Percentiles rank a stretch among this genome's conserved stretches.
Evolutionary conservation across 2,888 invertebrate genomes (phyloP).

Genomic region (Ectemnius cavifrons): DNA sequence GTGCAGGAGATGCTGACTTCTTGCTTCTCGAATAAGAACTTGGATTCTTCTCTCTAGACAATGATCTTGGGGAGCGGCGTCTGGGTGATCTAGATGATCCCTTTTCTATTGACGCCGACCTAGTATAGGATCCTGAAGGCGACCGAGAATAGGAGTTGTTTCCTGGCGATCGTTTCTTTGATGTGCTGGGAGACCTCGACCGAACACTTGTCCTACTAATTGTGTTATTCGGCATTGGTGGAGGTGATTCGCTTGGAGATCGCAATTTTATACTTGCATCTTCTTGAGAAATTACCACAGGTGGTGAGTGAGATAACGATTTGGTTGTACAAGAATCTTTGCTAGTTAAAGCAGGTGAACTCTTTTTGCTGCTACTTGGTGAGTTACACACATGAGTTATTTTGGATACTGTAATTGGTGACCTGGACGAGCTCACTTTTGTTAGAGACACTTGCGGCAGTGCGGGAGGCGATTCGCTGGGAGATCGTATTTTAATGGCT

Average conservation of each 20-base stretch:
- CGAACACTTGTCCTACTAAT: conserved; percentile 23
- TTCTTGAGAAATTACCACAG: conserved; percentile 40
- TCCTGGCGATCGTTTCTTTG: conserved; percentile 60
- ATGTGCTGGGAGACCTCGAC: conserved; percentile 48
- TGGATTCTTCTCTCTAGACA: conserved; percentile 56
- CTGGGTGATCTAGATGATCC: conserved; percentile 68
- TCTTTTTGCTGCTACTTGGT: conserved; percentile 43
- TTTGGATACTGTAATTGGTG: conserved; percentile 33
- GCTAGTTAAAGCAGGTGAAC: conserved; percentile 46
- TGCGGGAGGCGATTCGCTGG: conserved; percentile 65
- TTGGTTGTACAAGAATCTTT: conserved; percentile 49
- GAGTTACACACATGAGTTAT: conserved; percentile 41
- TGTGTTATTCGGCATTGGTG: conserved; percentile 39
- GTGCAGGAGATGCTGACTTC: conserved; percentile 59
- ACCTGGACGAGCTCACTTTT: conserved; percentile 34
- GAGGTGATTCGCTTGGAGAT: conserved; percentile 67
- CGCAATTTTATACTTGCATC: conserved; percentile 57
- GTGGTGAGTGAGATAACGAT: conserved; percentile 60
- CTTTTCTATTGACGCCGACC: conserved; percentile 63
- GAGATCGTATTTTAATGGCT: conserved; percentile 64
- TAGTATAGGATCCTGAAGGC: conserved; percentile 58
- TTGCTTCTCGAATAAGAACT: conserved; percentile 58
- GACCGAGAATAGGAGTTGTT: conserved; percentile 70
- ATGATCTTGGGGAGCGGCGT: conserved; percentile 50
- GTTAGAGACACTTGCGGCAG: conserved; percentile 37